Percentiles rank a stretch among this genome's conserved stretches.
Evolutionary conservation across 1,140 invertebrate species (phyloP).

Genomic region (Anastrepha ludens): DNA sequence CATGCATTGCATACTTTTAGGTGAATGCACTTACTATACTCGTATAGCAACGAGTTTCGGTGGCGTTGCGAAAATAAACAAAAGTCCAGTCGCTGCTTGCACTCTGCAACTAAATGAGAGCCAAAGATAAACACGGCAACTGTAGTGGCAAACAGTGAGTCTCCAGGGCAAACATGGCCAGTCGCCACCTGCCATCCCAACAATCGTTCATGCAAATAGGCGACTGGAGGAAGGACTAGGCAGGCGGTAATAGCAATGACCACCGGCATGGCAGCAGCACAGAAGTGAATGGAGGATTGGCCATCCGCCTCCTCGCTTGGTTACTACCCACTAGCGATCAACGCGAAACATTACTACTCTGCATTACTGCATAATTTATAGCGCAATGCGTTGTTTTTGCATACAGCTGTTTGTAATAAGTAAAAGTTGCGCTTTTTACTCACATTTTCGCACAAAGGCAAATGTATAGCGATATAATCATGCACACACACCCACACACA

Average conservation of each 20-base stretch:
- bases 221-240: background rate
- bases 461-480: background rate
- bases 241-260: conserved; percentile 13
- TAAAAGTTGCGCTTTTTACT: conserved; percentile 33
- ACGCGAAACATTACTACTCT: conserved; percentile 19
- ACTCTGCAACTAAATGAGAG: conserved; percentile 52
- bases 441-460: background rate
- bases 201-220: background rate
- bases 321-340: conserved; percentile 1
- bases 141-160: conserved; percentile 19
- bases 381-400: background rate
- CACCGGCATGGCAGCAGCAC: background rate
- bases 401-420: conserved; percentile 8
- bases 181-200: background rate
- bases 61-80: conserved; percentile 50
- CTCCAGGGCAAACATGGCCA: conserved; percentile 26
- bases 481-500: background rate
- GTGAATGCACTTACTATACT: conserved; percentile 44
- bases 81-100: conserved; percentile 42
- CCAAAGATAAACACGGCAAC: conserved; percentile 43
- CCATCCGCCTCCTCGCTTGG: background rate
- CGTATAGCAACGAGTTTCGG: background rate
- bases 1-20: conserved; percentile 43
- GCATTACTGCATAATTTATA: conserved; percentile 31
- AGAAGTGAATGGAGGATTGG: background rate